Conservation (phyloP, 2,888 invertebrate genomes). For the Conops quadrifasciatus region DNA sequence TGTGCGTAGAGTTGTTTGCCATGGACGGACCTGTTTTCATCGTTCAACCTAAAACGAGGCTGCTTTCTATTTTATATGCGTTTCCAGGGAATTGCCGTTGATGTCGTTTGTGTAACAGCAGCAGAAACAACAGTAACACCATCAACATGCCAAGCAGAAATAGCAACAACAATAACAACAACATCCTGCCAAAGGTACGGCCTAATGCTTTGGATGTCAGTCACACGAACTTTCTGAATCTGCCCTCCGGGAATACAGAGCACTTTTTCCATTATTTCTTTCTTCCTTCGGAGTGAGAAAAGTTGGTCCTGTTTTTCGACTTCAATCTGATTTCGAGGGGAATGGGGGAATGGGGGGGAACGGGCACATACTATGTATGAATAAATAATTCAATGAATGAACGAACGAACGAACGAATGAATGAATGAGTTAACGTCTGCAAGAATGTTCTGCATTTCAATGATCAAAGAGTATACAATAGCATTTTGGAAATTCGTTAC, state of each 20-base stretch:
- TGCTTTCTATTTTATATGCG: slow-evolving; percentile 48
- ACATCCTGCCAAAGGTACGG: slow-evolving; percentile 23
- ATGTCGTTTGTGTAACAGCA: background rate
- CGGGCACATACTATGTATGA: background rate
- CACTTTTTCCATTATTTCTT: slow-evolving; percentile 21
- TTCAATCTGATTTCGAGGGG: slow-evolving; percentile 20
- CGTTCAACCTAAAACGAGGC: slow-evolving; percentile 37
- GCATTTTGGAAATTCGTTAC: background rate
- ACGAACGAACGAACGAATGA: slow-evolving; percentile 17
- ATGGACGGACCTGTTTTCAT: slow-evolving; percentile 16
- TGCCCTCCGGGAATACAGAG: slow-evolving; percentile 34
- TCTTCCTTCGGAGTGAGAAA: slow-evolving; percentile 13
- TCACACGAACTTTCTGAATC: slow-evolving; percentile 16
- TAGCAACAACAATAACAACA: slow-evolving; percentile 42
- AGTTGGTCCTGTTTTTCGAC: slow-evolving; percentile 3
- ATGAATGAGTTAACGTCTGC: slow-evolving; percentile 28
- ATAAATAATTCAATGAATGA: slow-evolving; percentile 8
- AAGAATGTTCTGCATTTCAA: slow-evolving; percentile 54
- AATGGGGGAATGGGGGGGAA: background rate
- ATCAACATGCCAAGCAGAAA: slow-evolving; percentile 41
- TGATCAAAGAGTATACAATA: slow-evolving; percentile 39
- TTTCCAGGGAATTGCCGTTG: slow-evolving; percentile 41
- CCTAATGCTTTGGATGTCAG: slow-evolving; percentile 23
- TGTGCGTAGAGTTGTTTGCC: background rate
- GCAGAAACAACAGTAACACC: background rate